Percentiles rank a stretch among this genome's conserved stretches.
phyloP scores from a whole-genome alignment of 2,888 invertebrate genomes.

The Callosobruchus maculatus region DNA sequence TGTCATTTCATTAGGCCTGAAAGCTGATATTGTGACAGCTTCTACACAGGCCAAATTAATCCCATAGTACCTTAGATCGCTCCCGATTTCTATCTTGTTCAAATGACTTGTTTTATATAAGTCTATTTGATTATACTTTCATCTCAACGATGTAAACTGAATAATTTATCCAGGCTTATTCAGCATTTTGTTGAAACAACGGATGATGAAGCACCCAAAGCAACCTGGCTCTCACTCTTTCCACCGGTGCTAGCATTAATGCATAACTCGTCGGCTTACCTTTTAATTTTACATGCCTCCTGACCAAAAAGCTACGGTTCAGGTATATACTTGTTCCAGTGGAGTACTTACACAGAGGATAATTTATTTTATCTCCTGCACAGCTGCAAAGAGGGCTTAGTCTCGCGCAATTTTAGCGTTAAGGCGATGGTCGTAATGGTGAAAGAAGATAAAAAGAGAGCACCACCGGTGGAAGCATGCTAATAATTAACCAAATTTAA shows the following conservation, averaged over 20 bases:
- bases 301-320: not conserved
- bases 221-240: not conserved
- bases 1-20: too few relatives aligned
- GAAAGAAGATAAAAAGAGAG: too few relatives aligned
- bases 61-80: too few relatives aligned
- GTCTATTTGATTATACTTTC: not conserved
- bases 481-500: too few relatives aligned
- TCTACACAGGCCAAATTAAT: too few relatives aligned
- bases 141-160: not conserved
- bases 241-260: not conserved
- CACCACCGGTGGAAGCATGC: too few relatives aligned
- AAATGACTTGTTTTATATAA: too few relatives aligned
- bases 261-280: not conserved
- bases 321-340: not conserved
- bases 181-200: not conserved
- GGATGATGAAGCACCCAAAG: not conserved
- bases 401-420: too few relatives aligned
- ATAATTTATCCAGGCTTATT: not conserved
- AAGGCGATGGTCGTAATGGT: too few relatives aligned
- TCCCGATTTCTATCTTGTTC: too few relatives aligned
- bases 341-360: not conserved
- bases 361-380: not conserved
- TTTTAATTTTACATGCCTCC: not conserved
- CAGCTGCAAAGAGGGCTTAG: too few relatives aligned
- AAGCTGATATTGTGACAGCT: too few relatives aligned